phyloP scores from a whole-genome alignment of 2,797 vertebrate genomes.

The Emys orbicularis region DNA sequence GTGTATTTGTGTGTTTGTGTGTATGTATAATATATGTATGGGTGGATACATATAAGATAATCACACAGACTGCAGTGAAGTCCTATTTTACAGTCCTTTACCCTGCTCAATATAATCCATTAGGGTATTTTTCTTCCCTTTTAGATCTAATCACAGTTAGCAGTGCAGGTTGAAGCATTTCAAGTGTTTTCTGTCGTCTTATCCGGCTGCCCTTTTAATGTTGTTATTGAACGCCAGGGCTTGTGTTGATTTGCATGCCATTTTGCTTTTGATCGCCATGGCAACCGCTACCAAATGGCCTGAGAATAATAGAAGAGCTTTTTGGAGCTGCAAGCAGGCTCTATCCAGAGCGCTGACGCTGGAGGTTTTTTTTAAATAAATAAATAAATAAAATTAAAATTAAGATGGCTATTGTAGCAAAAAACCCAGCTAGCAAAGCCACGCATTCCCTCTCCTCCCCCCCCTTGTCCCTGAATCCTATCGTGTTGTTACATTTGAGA shows the following conservation, averaged over 20 bases:
- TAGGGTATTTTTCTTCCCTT: constrained; percentile 68
- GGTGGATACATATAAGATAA: background rate
- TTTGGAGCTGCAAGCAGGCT: constrained; percentile 65
- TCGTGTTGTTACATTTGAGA: rapidly evolving
- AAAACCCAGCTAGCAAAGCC: rapidly evolving
- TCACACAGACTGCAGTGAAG: background rate
- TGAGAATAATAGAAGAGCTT: constrained; percentile 79
- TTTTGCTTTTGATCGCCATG: constrained; percentile 84
- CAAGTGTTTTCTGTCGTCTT: constrained; percentile 44
- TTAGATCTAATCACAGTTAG: constrained; percentile 71
- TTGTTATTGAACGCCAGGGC: constrained; percentile 69
- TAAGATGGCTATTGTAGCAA: background rate
- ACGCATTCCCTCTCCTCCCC: background rate
- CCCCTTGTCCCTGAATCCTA: background rate
- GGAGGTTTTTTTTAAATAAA: constrained; percentile 35
- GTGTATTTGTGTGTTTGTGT: rapidly evolving
- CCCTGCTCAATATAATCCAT: constrained; percentile 45
- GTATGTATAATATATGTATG: rapidly evolving
- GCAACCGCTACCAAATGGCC: constrained; percentile 83
- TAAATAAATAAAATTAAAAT: constrained; percentile 42
- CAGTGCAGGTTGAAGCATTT: constrained; percentile 73
- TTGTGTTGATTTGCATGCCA: constrained; percentile 84
- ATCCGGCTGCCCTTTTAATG: constrained; percentile 65
- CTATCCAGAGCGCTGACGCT: constrained; percentile 30
- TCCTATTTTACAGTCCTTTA: background rate